Evolutionary conservation across 2,113 vertebrate species (phyloP), one percentile per base, ranked within the genome.

Genomic region (Grammomys surdaster): DNA sequence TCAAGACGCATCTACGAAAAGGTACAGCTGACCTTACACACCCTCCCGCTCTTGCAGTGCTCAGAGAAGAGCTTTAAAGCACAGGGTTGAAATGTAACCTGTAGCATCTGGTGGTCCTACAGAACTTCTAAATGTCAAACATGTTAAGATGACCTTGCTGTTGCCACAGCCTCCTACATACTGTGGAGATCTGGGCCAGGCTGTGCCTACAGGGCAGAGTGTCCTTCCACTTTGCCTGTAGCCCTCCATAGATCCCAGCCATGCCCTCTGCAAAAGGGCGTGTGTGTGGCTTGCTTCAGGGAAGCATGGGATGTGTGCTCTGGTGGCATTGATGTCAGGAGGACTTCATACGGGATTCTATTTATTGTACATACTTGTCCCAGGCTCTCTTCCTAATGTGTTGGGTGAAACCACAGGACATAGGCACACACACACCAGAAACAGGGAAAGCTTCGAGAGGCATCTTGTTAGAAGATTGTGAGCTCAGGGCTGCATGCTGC

Each of bases 61-160:
- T 48, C 26, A 54, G 1, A 24, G 70, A 84, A 76, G 51, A 67
- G 78, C 54, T 76, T 80, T 56, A 56, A 94, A 88, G 81, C 4
- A 3, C 46, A 80, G n/a, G 13, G 7, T 40, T 77, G 56, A 36
- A 69, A 87, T 69, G 85, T 43, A 77, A 60, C 72, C 16, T 11
- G 48, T 75, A 69, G 93, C 89, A 72, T 69, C 48, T 51, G 60
- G 86, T 90, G 46, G 48, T 76, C 75, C 46, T 91, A 88, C 28
- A 88, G 82, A 89, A 67, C 58, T 65, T 63, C 54, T 46, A 89
- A 91, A 94, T 93, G 80, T 82, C 76, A 67, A 73, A 67, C 93
- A 63, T 89, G 91, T n/a, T 28, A 26, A 93, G 67, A 75, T 84
- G 85, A 86, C 70, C 19, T 0, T 11, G 40, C 56, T 58, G 75